These are phyloP conservation scores for Metalampra italica DNA, from an alignment of 2,888 invertebrate genomes.

Conservation along the genomic window DNA sequence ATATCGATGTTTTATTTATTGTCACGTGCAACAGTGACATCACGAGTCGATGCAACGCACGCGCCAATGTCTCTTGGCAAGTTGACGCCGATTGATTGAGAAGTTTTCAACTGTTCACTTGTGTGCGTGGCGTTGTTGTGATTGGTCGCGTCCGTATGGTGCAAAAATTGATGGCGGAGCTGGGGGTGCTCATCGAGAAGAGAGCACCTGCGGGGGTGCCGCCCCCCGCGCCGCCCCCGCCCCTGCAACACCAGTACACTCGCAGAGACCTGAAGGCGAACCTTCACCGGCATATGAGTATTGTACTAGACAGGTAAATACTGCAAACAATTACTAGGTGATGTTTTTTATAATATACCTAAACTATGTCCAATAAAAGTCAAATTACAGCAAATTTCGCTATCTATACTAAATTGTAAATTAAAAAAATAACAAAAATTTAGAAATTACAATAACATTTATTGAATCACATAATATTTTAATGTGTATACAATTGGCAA, in stretches of 20 bases:
- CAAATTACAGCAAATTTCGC: too few species aligned
- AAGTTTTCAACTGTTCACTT: constrained; percentile 62
- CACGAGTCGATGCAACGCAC: constrained; percentile 56
- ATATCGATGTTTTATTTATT: constrained; percentile 56
- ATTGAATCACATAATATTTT: background rate
- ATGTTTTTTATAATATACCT: background rate
- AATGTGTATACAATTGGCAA: constrained; percentile 5
- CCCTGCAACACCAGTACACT: constrained; percentile 58
- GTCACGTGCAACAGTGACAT: constrained; percentile 71
- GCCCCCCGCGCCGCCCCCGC: constrained; percentile 35
- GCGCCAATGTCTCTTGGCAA: constrained; percentile 74
- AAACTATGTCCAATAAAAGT: too few species aligned
- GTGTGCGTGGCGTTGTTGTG: constrained; percentile 51
- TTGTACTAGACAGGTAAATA: constrained; percentile 75
- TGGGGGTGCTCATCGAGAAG: constrained; percentile 75
- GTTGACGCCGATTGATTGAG: constrained; percentile 51
- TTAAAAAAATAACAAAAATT: too few species aligned
- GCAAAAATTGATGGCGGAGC: constrained; percentile 73
- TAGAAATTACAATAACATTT: background rate
- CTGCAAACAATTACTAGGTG: background rate
- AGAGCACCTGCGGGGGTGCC: constrained; percentile 60
- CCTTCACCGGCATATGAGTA: constrained; percentile 75
- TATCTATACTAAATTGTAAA: too few species aligned
- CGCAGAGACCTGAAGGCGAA: constrained; percentile 72
- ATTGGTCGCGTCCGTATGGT: constrained; percentile 72